phyloP scores from a whole-genome alignment of 1,140 invertebrate genomes.

The Vollenhovia emeryi region DNA sequence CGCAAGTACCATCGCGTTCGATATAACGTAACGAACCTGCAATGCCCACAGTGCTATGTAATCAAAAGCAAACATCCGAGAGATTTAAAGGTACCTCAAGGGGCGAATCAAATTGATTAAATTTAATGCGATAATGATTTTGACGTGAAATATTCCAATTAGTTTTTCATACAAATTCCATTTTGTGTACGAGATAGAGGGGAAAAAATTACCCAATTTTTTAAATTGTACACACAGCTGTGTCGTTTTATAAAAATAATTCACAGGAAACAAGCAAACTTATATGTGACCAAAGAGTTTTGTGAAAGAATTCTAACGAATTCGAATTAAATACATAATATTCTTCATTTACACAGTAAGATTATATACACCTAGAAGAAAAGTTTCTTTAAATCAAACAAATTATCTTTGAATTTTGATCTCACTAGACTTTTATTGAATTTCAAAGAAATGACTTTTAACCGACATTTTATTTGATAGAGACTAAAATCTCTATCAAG shows the following conservation, averaged over 20 bases:
- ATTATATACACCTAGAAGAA: too few relatives aligned
- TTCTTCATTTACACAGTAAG: too few relatives aligned
- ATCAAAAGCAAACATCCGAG: constrained; percentile 10
- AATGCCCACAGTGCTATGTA: not conserved
- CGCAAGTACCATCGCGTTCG: constrained; percentile 37
- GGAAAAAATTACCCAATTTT: not conserved
- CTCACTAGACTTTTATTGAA: too few relatives aligned
- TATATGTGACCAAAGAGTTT: too few relatives aligned
- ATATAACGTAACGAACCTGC: constrained; percentile 18
- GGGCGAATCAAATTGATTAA: not conserved
- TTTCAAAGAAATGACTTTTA: too few relatives aligned
- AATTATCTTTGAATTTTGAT: too few relatives aligned
- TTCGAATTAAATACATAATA: too few relatives aligned
- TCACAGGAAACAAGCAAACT: not conserved
- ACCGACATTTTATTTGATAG: too few relatives aligned
- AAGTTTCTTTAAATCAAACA: too few relatives aligned
- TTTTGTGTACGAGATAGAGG: not conserved
- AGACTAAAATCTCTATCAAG: too few relatives aligned
- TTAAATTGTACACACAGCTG: not conserved
- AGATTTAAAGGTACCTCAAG: not conserved
- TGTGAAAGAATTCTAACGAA: too few relatives aligned
- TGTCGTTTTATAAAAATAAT: not conserved
- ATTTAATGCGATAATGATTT: not conserved
- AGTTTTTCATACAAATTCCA: not conserved
- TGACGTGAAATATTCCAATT: not conserved